Evolutionary conservation across 2,113 vertebrate species (phyloP), one percentile per base, ranked within the genome.

Genomic region (Scalopus aquaticus): DNA sequence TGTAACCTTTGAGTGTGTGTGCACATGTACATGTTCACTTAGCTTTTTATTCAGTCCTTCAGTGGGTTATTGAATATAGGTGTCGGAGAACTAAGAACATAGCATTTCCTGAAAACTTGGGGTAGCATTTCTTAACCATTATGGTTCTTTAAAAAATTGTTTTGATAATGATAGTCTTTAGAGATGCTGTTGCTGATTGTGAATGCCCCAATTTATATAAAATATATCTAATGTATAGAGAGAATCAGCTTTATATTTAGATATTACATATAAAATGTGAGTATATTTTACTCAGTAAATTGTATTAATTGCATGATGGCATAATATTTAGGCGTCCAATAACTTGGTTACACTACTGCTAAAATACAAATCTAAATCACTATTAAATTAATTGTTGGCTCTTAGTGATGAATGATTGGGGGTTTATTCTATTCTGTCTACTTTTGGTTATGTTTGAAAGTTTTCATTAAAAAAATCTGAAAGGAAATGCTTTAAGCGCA

Each of bases 71-170:
- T 88, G 65, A 85, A 65, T 64, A 44, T 11, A 91, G 32, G n/a
- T 85, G 6, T 73, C 72, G 54, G 91, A 70, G 67, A 83, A 78
- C 56, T 54, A 72, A 42, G 56, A 88, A 54, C 16, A 8, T 78
- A 39, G 24, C 30, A 35, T 10, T 64, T 65, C 62, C 20, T 74
- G 54, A 81, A 87, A 88, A 76, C 76, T 82, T 44, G 67, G 37
- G 81, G 17, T 56, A 87, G 6, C 11, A 5, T 67, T 70, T 86
- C 37, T 92, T 90, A 83, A 65, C 28, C n/a, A n/a, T 26, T 76
- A 12, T 81, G 2, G 76, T 96, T 92, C 83, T 79, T 90, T 93
- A 54, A 92, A 60, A 24, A 77, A 64, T 95, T 65, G 69, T 62
- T 89, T 46, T 64, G 69, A n/a, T 73, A 49, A 51, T 64, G 16